Evolutionary conservation across 2,888 invertebrate species (phyloP), one percentile per base, ranked within the genome.

Genomic region (Camptogramma bilineatum): DNA sequence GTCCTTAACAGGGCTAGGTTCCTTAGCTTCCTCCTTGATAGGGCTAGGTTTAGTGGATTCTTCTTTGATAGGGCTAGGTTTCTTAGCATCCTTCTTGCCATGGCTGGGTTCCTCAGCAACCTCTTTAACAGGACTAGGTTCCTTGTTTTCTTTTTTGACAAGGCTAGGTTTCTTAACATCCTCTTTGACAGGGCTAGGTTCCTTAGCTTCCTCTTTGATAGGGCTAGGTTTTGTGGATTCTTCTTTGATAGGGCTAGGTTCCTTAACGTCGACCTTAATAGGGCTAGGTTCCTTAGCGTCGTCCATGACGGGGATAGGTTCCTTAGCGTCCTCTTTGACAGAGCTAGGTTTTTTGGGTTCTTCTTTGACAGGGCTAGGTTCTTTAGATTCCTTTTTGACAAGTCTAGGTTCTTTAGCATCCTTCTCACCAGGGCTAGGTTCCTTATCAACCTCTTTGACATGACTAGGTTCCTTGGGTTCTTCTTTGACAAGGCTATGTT

Each of bases 381-480:
- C 21, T n/a, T 57, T 66, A 8, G 59, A 39, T 4, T 62, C 52
- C 5, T 10, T 8, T 0, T 60, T 42, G 1, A 17, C 9, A 10
- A 39, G 28, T 9, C 54, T 62, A 5, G 16, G 4, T 13, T 0
- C 17, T 8, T 62, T 60, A 0, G 34, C 42, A 0, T 62, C 54
- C 13, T 17, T 18, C 9, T 48, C 52, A 9, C 50, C 48, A 8
- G 42, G 61, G 8, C 50, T 66, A 0, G 68, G 52, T 13, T 54
- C 54, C 50, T 70, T 74, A 0, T 69, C 9, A 31, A 56, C 53
- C 9, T 18, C 47, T 9, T 61, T 48, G 28, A 31, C 46, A 24
- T 58, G 54, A 13, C 54, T 63, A 28, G 44, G 24, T 7, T 5
- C 57, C 16, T 62, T 60, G 0, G 34, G 1, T 1, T 50, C 53